Evolutionary conservation across 2,113 vertebrate genomes (phyloP).

Genomic region (Marcusenius ussheri): DNA sequence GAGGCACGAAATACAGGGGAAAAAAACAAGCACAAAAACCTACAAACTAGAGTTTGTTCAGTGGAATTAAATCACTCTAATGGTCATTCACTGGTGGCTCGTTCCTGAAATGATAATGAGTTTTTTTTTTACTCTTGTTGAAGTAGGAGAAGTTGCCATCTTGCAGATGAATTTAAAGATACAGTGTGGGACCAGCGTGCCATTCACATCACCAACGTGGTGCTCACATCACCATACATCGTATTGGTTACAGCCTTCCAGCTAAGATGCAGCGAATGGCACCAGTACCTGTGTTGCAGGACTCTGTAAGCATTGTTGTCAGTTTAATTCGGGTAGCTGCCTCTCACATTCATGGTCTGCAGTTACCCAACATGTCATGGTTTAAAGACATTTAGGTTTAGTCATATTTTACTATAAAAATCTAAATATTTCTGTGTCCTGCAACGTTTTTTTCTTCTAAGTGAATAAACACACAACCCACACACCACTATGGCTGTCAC

Average conservation of each 20-base stretch:
- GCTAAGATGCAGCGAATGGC: not conserved
- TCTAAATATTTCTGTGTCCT: not conserved
- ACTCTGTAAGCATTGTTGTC: not conserved
- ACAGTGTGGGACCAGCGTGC: not conserved
- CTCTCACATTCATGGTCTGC: not conserved
- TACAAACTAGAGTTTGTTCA: slow-evolving; percentile 52
- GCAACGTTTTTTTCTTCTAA: not conserved
- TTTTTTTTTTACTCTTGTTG: slow-evolving; percentile 19
- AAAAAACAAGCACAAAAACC: slow-evolving; percentile 48
- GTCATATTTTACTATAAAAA: not conserved
- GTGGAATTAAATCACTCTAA: slow-evolving; percentile 52
- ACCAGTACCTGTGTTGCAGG: not conserved
- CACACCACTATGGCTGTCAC: not conserved
- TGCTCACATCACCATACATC: not conserved
- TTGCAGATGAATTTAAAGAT: not conserved
- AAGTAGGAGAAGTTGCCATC: slow-evolving; percentile 35
- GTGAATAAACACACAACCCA: not conserved
- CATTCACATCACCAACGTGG: too few species aligned
- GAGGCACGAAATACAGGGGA: slow-evolving; percentile 58
- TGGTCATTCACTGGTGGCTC: slow-evolving; percentile 21
- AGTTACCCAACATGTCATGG: not conserved
- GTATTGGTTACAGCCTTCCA: not conserved
- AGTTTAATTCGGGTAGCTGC: not conserved
- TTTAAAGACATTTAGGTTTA: not conserved
- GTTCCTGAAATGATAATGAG: slow-evolving; percentile 12